A percentile compares a stretch with the other conserved stretches of the same genome.
Conservation (phyloP, 1,140 invertebrate species). For the Brachionus rubens region DNA sequence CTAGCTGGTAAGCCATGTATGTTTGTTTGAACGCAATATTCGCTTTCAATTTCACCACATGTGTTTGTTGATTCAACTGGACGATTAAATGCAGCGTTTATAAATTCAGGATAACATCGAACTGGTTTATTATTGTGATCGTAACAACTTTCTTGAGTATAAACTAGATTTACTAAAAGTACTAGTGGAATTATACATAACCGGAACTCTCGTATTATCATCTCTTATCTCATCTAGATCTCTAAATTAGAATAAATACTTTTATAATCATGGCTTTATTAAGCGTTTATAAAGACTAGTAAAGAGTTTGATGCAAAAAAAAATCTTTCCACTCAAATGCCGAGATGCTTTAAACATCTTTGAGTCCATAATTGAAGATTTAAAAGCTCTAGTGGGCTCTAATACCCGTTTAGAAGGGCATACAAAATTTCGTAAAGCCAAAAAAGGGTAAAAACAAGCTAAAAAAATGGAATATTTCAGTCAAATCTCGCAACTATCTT, state of each 20-base stretch:
- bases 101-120: conserved; percentile 90
- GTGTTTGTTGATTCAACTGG: conserved; percentile 89
- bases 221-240: conserved; percentile 15
- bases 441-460: too few relatives aligned
- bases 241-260: neutral
- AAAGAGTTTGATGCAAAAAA: too few relatives aligned
- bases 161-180: neutral
- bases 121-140: conserved; percentile 63
- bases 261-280: too few relatives aligned
- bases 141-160: conserved; percentile 58
- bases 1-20: neutral
- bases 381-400: too few relatives aligned
- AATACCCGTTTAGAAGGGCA: too few relatives aligned
- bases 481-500: too few relatives aligned
- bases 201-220: neutral
- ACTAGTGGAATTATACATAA: neutral
- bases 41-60: conserved; percentile 69
- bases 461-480: too few relatives aligned
- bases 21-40: conserved; percentile 42
- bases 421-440: too few relatives aligned
- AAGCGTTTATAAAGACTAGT: too few relatives aligned
- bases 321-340: too few relatives aligned
- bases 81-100: conserved; percentile 86
- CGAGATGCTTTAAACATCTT: too few relatives aligned
- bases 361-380: too few relatives aligned